Percentiles rank a stretch among this genome's conserved stretches.
Evolutionary conservation across 2,797 vertebrate species (phyloP).

Genomic region (Chelon labrosus): DNA sequence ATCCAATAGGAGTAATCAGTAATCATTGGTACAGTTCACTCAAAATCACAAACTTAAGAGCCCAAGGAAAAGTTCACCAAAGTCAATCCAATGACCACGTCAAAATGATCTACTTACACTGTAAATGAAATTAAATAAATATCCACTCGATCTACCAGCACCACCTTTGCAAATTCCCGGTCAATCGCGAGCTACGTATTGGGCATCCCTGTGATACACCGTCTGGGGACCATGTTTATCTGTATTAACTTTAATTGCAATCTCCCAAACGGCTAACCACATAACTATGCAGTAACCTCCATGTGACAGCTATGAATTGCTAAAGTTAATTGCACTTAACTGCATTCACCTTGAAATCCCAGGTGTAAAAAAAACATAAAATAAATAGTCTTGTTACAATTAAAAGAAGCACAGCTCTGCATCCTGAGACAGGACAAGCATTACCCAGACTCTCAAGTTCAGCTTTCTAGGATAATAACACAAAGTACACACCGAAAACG

Average conservation of each 20-base stretch:
- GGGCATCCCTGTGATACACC: no score
- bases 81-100: no score
- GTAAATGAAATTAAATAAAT: no score
- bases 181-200: no score
- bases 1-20: no score
- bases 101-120: no score
- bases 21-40: no score
- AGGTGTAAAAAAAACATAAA: slow-evolving; percentile 55
- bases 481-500: background rate
- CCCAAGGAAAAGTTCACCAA: no score
- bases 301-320: slow-evolving; percentile 34
- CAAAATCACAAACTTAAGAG: no score
- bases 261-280: background rate
- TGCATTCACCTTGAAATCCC: slow-evolving; percentile 55
- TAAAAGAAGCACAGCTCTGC: slow-evolving; percentile 44
- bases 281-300: slow-evolving; percentile 14
- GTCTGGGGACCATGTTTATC: no score
- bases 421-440: slow-evolving; percentile 31
- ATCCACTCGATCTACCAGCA: no score
- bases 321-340: slow-evolving; percentile 54
- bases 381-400: slow-evolving; percentile 50
- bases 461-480: slow-evolving; percentile 16
- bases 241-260: background rate
- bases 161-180: no score
- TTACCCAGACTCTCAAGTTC: slow-evolving; percentile 23